phyloP scores from a whole-genome alignment of 2,888 invertebrate species.

The Sarcophaga caerulescens region DNA sequence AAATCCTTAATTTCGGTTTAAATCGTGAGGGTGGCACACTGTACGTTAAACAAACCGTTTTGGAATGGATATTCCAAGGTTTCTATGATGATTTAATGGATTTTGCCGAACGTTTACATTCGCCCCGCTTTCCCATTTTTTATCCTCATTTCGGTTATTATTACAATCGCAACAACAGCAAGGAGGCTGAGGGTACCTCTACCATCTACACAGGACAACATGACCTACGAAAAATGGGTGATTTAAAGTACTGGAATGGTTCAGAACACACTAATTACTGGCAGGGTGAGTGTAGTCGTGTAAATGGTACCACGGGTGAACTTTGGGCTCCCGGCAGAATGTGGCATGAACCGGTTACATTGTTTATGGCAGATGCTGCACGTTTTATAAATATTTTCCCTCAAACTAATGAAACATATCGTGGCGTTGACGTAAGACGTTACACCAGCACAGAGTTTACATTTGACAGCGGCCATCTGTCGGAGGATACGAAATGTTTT shows the following conservation, averaged over 20 bases:
- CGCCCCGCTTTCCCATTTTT: slow-evolving; percentile 82
- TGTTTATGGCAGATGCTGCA: slow-evolving; percentile 90
- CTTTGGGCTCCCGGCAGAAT: slow-evolving; percentile 86
- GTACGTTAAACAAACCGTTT: slow-evolving; percentile 84
- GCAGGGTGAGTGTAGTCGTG: slow-evolving; percentile 84
- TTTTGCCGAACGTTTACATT: slow-evolving; percentile 82
- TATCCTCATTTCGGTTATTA: slow-evolving; percentile 92
- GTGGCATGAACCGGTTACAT: slow-evolving; percentile 83
- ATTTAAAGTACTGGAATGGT: slow-evolving; percentile 87
- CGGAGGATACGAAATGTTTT: slow-evolving; percentile 86
- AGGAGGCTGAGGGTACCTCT: slow-evolving; percentile 87
- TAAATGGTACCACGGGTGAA: slow-evolving; percentile 90
- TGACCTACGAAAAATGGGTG: slow-evolving; percentile 85
- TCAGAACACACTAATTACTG: slow-evolving; percentile 83
- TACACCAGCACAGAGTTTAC: slow-evolving; percentile 83
- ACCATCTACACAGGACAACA: slow-evolving; percentile 88
- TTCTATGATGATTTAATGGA: slow-evolving; percentile 88
- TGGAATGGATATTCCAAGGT: slow-evolving; percentile 89
- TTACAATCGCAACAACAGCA: slow-evolving; percentile 87
- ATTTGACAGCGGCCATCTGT: slow-evolving; percentile 87
- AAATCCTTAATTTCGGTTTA: slow-evolving; percentile 83
- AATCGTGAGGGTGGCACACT: slow-evolving; percentile 81
- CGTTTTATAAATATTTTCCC: slow-evolving; percentile 83
- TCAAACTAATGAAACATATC: slow-evolving; percentile 68
- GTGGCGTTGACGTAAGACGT: slow-evolving; percentile 75